Conservation (phyloP, 2,797 vertebrate genomes). For the Peromyscus melanophrys region DNA sequence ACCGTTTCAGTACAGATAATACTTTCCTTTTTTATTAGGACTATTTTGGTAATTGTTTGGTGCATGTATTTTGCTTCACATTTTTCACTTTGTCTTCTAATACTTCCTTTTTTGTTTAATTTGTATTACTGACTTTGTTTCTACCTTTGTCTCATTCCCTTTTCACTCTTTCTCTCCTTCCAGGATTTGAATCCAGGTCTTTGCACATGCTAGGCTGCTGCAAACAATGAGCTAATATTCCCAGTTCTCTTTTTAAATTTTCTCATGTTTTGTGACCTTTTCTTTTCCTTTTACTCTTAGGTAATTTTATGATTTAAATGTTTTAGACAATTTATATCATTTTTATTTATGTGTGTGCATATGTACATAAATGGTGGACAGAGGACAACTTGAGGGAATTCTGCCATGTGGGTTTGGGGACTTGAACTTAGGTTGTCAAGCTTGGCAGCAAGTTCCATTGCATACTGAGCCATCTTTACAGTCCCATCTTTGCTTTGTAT, state of each 20-base stretch:
- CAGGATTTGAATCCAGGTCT: not conserved
- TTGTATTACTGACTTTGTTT: not conserved
- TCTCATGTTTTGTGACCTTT: not conserved
- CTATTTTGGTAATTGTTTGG: not conserved
- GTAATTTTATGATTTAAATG: not conserved
- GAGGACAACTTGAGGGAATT: not conserved
- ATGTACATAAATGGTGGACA: not conserved
- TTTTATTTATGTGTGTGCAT: not conserved
- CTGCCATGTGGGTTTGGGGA: not conserved
- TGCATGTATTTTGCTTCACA: not conserved
- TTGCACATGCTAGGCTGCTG: not conserved
- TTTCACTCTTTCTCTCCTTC: not conserved
- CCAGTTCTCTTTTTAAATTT: not conserved
- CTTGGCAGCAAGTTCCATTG: not conserved
- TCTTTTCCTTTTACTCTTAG: not conserved
- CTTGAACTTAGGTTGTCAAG: not conserved
- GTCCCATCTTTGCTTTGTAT: not conserved
- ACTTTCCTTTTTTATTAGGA: not conserved
- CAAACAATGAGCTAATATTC: not conserved
- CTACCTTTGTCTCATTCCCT: not conserved
- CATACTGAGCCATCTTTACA: not conserved
- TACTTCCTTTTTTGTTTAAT: not conserved
- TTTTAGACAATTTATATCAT: not conserved
- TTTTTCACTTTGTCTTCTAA: not conserved
- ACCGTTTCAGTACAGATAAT: not conserved